Percentiles rank a stretch among this genome's conserved stretches.
Evolutionary conservation across 2,888 invertebrate genomes (phyloP).

Genomic region (Malachius bipustulatus): DNA sequence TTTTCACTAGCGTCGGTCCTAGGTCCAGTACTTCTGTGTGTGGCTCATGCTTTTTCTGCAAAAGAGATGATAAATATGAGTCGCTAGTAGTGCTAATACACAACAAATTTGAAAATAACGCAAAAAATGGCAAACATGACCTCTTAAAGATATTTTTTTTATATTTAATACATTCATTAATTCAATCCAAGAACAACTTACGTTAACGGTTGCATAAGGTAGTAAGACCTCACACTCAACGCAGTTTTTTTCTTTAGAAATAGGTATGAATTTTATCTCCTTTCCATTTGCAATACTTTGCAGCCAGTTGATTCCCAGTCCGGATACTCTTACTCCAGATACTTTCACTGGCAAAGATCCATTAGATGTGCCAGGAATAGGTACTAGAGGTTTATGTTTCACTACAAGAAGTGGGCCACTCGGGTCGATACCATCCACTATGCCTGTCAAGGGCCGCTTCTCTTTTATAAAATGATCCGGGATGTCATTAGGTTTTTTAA

Average conservation of each 20-base stretch:
- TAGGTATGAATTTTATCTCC: slow-evolving; percentile 35
- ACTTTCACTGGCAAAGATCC: slow-evolving; percentile 41
- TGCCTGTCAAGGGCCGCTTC: slow-evolving; percentile 32
- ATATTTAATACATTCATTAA: too few relatives aligned
- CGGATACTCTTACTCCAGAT: slow-evolving; percentile 38
- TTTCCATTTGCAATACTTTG: slow-evolving; percentile 35
- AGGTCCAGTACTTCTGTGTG: slow-evolving; percentile 36
- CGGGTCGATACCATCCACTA: slow-evolving; percentile 35
- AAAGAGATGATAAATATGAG: too few relatives aligned
- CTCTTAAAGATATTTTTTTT: neutral
- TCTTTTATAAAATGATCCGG: slow-evolving; percentile 34
- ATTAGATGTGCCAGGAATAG: slow-evolving; percentile 24
- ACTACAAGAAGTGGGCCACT: slow-evolving; percentile 34
- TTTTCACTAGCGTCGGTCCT: slow-evolving; percentile 40
- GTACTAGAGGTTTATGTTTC: slow-evolving; percentile 34
- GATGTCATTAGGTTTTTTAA: slow-evolving; percentile 33
- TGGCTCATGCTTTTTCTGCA: slow-evolving; percentile 24
- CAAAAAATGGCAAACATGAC: too few relatives aligned
- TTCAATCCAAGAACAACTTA: slow-evolving; percentile 17
- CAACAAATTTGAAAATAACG: too few relatives aligned
- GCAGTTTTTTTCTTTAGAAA: slow-evolving; percentile 34
- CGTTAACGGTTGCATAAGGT: slow-evolving; percentile 15
- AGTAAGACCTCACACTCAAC: slow-evolving; percentile 38
- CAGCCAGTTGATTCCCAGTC: slow-evolving; percentile 39
- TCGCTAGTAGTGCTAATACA: too few relatives aligned